Evolutionary conservation across 2,113 vertebrate species (phyloP).

Genomic region (Anoplopoma fimbria): DNA sequence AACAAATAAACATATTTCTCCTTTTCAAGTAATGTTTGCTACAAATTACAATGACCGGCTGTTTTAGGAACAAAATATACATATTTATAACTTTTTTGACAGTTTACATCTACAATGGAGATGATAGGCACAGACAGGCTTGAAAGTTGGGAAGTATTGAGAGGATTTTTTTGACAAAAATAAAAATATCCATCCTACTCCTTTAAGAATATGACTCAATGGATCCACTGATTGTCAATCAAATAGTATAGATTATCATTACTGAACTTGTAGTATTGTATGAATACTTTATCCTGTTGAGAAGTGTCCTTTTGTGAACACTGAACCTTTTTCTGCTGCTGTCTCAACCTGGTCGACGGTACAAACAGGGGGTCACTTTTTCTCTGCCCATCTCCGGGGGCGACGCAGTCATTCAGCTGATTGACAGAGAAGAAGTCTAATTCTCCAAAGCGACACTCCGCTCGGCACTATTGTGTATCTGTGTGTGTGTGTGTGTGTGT

Average conservation of each 20-base stretch:
- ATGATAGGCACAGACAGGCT: neutral
- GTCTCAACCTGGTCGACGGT: neutral
- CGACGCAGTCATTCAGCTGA: conserved; percentile 47
- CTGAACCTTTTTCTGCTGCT: conserved; percentile 11
- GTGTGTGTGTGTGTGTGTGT: conserved; percentile 39
- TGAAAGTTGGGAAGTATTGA: neutral
- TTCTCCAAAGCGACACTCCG: conserved; percentile 50
- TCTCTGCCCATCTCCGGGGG: conserved; percentile 28
- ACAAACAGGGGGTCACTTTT: conserved; percentile 43
- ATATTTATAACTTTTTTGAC: neutral
- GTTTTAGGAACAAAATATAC: no score
- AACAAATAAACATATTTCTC: neutral
- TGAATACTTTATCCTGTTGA: neutral
- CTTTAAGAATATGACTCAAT: neutral
- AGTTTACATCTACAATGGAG: neutral
- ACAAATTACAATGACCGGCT: neutral
- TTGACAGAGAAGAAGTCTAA: conserved; percentile 54
- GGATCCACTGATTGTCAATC: neutral
- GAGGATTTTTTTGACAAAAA: neutral
- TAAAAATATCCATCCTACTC: neutral
- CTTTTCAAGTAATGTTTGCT: neutral
- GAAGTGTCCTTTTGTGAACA: conserved; percentile 8
- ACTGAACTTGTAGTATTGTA: neutral
- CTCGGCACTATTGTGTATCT: conserved; percentile 15
- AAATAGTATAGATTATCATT: neutral